Conservation (phyloP, 1,140 invertebrate genomes). For the Cheumatopsyche charites region DNA sequence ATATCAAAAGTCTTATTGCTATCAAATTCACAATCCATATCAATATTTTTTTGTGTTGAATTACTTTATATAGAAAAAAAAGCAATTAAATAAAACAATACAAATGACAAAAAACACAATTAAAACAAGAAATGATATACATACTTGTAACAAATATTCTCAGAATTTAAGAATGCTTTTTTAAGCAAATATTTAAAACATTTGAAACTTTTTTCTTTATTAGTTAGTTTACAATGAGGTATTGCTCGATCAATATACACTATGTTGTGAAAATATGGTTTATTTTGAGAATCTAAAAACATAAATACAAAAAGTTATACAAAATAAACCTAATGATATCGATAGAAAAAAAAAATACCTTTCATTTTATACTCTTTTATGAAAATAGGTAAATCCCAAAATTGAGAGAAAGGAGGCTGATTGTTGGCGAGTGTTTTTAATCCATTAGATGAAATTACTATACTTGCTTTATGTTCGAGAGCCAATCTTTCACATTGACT, state of each 20-base stretch:
- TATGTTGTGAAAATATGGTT: slow-evolving; percentile 47
- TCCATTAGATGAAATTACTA: slow-evolving; percentile 60
- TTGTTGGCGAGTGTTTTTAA: slow-evolving; percentile 57
- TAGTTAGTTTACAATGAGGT: slow-evolving; percentile 51
- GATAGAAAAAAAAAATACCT: background rate
- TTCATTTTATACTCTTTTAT: slow-evolving; percentile 51
- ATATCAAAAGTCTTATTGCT: no score
- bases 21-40: no score
- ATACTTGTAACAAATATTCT: background rate
- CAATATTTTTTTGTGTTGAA: no score
- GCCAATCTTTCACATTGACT: slow-evolving; percentile 53
- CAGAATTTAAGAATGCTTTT: slow-evolving; percentile 6
- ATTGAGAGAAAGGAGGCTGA: slow-evolving; percentile 50
- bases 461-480: slow-evolving; percentile 52
- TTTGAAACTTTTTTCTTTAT: slow-evolving; percentile 53
- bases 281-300: background rate
- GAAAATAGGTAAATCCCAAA: slow-evolving; percentile 57
- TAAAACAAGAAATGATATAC: no score
- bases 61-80: no score
- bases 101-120: no score
- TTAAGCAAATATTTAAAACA: slow-evolving; percentile 56
- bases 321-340: no score
- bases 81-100: no score
- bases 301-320: background rate
- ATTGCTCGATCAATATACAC: slow-evolving; percentile 59